phyloP scores from a whole-genome alignment of 2,113 vertebrate species.

The Tor tambroides region DNA sequence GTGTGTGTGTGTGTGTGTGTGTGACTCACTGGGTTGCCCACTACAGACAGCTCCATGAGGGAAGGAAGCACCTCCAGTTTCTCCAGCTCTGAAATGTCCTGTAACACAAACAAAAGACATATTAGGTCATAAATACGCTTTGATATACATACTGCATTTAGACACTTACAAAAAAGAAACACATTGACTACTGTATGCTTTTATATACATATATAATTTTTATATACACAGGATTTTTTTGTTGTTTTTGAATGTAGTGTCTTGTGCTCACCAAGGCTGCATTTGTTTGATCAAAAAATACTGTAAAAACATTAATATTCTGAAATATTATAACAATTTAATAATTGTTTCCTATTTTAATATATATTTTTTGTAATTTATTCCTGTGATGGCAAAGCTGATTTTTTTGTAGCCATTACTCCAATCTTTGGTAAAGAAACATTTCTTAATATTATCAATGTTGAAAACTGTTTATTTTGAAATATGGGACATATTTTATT shows the following conservation, averaged over 20 bases:
- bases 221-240: not conserved
- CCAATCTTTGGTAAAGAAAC: too few species aligned
- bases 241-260: too few species aligned
- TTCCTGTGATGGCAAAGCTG: too few species aligned
- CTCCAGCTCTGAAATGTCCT: slow-evolving; percentile 84
- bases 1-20: slow-evolving; percentile 48
- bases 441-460: too few species aligned
- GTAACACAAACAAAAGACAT: slow-evolving; percentile 42
- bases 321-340: too few species aligned
- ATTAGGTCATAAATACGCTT: not conserved
- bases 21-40: slow-evolving; percentile 83
- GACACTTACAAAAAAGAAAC: not conserved
- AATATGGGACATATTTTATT: not conserved
- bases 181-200: not conserved
- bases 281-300: too few species aligned
- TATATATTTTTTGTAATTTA: too few species aligned
- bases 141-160: not conserved
- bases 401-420: too few species aligned
- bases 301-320: too few species aligned
- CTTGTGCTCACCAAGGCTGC: too few species aligned
- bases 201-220: not conserved
- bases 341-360: too few species aligned
- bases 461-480: too few species aligned
- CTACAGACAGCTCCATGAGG: slow-evolving; percentile 82
- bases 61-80: slow-evolving; percentile 81